Evolutionary conservation across 2,888 invertebrate species (phyloP).

Genomic region (Hoplodrina blanda): DNA sequence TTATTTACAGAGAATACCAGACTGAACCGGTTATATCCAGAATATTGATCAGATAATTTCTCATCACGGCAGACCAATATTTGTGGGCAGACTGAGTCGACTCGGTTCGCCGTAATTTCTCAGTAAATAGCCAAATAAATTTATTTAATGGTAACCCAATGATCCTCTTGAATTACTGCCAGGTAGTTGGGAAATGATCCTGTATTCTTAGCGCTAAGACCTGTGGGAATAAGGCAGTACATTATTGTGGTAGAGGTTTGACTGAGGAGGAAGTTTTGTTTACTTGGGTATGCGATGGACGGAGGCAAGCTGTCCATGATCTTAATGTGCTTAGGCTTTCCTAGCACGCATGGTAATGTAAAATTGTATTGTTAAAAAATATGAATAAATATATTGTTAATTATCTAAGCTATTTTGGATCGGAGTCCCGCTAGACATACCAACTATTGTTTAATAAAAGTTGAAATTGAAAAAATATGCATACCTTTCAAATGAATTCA

Average conservation of each 20-base stretch:
- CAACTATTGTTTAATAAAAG: no score
- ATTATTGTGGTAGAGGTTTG: conserved; percentile 17
- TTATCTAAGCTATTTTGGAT: no score
- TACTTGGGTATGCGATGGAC: background rate
- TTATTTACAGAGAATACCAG: conserved; percentile 25
- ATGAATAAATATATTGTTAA: no score
- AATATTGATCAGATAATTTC: conserved; percentile 57
- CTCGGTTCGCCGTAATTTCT: conserved; percentile 52
- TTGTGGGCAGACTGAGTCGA: conserved; percentile 41
- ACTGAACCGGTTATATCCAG: conserved; percentile 27
- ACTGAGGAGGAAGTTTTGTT: background rate
- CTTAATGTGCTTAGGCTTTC: background rate
- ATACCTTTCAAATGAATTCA: no score
- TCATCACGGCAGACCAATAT: conserved; percentile 49
- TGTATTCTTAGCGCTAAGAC: conserved; percentile 34
- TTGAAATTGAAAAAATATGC: no score
- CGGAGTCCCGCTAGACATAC: no score
- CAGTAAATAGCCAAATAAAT: conserved; percentile 60
- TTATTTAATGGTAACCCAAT: conserved; percentile 59
- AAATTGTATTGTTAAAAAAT: no score
- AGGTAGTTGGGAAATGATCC: conserved; percentile 30
- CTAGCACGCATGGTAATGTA: no score
- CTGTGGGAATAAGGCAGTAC: conserved; percentile 24
- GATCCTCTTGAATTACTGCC: conserved; percentile 54
- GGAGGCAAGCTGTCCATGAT: background rate